Percentiles rank a stretch among this genome's conserved stretches.
Evolutionary conservation across 2,888 invertebrate species (phyloP).

Genomic region (Morpho deidamia): DNA sequence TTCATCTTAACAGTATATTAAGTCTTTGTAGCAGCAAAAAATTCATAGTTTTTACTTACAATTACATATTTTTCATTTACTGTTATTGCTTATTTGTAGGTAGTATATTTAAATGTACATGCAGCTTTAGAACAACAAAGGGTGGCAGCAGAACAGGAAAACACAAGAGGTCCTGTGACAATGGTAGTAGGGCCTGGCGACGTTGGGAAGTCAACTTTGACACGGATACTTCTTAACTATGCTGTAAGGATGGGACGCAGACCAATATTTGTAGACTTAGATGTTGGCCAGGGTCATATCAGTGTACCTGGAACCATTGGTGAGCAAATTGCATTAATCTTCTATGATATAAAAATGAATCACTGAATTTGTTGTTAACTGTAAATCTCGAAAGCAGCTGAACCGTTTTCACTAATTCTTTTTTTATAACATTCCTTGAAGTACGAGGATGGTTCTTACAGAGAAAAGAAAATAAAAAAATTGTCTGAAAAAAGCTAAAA

Average conservation of each 20-base stretch:
- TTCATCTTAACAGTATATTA: too few relatives aligned
- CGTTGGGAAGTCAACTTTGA: slow-evolving; percentile 97
- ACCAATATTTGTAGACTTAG: slow-evolving; percentile 96
- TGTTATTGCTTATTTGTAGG: slow-evolving; percentile 42
- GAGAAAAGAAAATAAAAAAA: too few relatives aligned
- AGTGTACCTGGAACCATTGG: slow-evolving; percentile 95
- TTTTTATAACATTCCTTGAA: too few relatives aligned
- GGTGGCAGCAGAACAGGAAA: slow-evolving; percentile 86
- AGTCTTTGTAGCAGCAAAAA: background rate
- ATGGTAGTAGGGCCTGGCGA: slow-evolving; percentile 97
- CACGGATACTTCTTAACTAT: slow-evolving; percentile 94
- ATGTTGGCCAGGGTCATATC: slow-evolving; percentile 96
- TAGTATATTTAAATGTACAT: slow-evolving; percentile 96
- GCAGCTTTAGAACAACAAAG: slow-evolving; percentile 95
- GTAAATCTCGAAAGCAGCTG: too few relatives aligned
- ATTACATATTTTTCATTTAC: background rate
- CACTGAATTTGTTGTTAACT: too few relatives aligned
- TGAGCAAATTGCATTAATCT: slow-evolving; percentile 43
- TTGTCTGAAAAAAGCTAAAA: too few relatives aligned
- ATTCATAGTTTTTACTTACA: background rate
- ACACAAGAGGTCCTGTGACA: slow-evolving; percentile 87
- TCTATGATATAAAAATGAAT: too few relatives aligned
- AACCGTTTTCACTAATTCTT: too few relatives aligned
- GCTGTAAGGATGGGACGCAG: slow-evolving; percentile 92
- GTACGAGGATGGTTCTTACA: too few relatives aligned